phyloP scores from a whole-genome alignment of 2,797 vertebrate species.

The Peromyscus attwateri region DNA sequence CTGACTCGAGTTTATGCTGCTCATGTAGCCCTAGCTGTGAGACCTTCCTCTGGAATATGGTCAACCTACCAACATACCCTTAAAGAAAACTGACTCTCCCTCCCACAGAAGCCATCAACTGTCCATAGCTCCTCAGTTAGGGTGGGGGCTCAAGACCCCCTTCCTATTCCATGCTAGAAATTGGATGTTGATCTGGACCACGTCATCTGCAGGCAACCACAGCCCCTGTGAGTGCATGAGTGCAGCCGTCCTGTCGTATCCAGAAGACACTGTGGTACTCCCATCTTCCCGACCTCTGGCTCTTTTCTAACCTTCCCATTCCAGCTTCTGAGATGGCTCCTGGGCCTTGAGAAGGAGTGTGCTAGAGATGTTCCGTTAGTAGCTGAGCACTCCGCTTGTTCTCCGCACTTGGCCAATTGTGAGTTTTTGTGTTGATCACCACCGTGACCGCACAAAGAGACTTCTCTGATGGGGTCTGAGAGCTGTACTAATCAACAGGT shows the following conservation, averaged over 20 bases:
- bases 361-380: too few species aligned
- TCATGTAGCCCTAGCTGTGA: neutral
- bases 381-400: neutral
- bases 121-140: neutral
- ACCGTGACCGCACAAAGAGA: neutral
- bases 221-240: neutral
- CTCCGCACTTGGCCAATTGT: neutral
- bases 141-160: neutral
- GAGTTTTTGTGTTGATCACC: too few species aligned
- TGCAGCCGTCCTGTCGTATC: too few species aligned
- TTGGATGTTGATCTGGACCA: neutral
- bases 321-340: neutral
- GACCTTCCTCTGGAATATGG: neutral
- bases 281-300: neutral
- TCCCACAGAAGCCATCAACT: neutral
- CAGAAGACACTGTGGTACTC: too few species aligned
- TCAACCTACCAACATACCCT: neutral
- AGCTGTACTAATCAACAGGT: neutral
- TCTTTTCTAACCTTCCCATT: neutral
- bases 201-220: neutral
- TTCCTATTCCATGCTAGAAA: neutral
- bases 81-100: neutral
- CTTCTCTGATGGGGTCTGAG: neutral
- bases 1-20: neutral
- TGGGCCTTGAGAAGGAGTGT: neutral